Percentiles rank a stretch among this genome's conserved stretches.
phyloP scores from a whole-genome alignment of 2,888 invertebrate species.

The Blastobasis adustella region DNA sequence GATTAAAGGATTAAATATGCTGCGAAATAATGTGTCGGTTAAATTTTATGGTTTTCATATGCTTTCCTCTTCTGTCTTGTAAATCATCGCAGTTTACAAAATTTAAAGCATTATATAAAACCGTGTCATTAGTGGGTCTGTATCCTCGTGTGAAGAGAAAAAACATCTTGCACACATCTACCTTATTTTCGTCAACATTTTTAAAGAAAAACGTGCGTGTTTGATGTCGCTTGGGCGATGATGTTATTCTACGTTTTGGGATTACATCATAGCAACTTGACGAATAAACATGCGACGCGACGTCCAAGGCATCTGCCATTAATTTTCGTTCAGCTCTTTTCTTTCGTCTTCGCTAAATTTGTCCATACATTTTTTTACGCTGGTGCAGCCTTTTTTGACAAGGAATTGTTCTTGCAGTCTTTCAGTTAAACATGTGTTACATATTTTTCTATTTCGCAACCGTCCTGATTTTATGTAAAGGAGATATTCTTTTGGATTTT shows the following conservation, averaged over 20 bases:
- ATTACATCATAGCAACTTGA: constrained; percentile 12
- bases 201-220: constrained; percentile 12
- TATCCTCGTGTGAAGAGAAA: constrained; percentile 15
- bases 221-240: constrained; percentile 12
- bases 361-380: background rate
- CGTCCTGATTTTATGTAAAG: too few relatives aligned
- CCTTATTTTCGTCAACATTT: constrained; percentile 8
- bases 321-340: constrained; percentile 3
- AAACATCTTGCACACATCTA: constrained; percentile 12
- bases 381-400: too few relatives aligned
- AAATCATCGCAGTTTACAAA: background rate
- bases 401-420: too few relatives aligned
- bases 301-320: constrained; percentile 10
- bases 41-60: constrained; percentile 13
- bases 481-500: too few relatives aligned
- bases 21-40: too few relatives aligned
- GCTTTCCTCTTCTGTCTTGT: constrained; percentile 9
- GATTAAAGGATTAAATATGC: too few relatives aligned
- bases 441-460: too few relatives aligned
- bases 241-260: constrained; percentile 13
- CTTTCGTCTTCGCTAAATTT: constrained; percentile 1
- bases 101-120: constrained; percentile 6
- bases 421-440: too few relatives aligned
- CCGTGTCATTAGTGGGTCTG: constrained; percentile 12
- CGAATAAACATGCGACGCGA: constrained; percentile 12